phyloP scores from a whole-genome alignment of 37 sponge, comb jelly and placozoan genomes.

The Theonella swinhoei region DNA sequence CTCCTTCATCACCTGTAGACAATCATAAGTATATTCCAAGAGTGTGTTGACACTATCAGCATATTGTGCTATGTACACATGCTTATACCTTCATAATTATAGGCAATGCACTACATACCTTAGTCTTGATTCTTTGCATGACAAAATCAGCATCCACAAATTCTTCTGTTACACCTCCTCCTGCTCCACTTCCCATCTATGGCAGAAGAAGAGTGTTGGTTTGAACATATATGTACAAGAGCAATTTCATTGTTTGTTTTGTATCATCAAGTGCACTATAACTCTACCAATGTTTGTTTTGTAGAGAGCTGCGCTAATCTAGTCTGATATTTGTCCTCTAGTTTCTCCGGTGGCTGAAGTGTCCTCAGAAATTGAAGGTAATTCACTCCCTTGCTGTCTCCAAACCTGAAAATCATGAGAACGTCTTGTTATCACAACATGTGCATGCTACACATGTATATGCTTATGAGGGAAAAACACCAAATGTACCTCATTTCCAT shows the following conservation, averaged over 20 bases:
- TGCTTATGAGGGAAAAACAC: not conserved
- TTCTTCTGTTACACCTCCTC: slow-evolving; percentile 20
- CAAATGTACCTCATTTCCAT: slow-evolving; percentile 28
- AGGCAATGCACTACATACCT: not conserved
- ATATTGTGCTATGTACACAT: not conserved
- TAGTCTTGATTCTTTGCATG: slow-evolving; percentile 62
- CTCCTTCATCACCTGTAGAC: slow-evolving; percentile 62
- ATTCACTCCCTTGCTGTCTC: slow-evolving; percentile 79
- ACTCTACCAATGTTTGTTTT: not conserved
- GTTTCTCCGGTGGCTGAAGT: slow-evolving; percentile 55
- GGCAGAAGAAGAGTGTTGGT: not conserved
- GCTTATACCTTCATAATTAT: not conserved
- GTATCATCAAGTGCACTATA: no score
- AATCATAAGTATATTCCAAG: not conserved
- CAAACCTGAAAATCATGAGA: slow-evolving; percentile 17
- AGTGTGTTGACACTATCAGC: not conserved
- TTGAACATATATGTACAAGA: no score
- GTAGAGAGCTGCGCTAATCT: slow-evolving; percentile 20
- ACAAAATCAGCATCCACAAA: slow-evolving; percentile 47
- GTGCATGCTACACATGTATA: not conserved
- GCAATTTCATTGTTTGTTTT: no score
- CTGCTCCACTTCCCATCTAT: not conserved
- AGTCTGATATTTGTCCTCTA: slow-evolving; percentile 51
- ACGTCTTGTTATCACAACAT: not conserved
- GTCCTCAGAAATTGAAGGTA: slow-evolving; percentile 75